Conservation (phyloP, 2,113 vertebrate species). For the Plotosus lineatus region DNA sequence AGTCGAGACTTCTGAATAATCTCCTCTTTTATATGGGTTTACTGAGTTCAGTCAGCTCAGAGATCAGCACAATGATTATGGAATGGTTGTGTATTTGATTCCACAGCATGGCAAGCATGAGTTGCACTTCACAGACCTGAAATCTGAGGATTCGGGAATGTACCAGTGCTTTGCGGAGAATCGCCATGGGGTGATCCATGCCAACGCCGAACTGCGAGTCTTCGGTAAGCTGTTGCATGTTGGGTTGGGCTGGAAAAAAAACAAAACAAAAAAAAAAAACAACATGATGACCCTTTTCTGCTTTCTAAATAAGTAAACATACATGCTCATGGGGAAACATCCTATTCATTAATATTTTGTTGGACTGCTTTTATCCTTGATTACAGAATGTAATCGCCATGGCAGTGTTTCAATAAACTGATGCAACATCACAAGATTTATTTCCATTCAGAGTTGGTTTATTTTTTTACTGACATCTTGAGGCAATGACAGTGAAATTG, state of each 20-base stretch:
- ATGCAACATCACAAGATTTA: too few relatives aligned
- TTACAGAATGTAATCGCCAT: too few relatives aligned
- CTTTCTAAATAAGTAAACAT: conserved; percentile 22
- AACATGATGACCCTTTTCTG: background rate
- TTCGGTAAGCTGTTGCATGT: conserved; percentile 78
- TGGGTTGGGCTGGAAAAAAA: background rate
- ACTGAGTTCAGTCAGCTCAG: background rate
- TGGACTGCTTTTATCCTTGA: too few relatives aligned
- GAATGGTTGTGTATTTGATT: conserved; percentile 41
- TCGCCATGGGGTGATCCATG: conserved; percentile 81
- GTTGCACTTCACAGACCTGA: conserved; percentile 78
- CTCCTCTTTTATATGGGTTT: background rate
- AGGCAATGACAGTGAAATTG: too few relatives aligned
- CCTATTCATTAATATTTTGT: too few relatives aligned
- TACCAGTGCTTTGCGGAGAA: conserved; percentile 98
- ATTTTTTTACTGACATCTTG: too few relatives aligned
- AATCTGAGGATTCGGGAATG: conserved; percentile 87
- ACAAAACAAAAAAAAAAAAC: too few relatives aligned
- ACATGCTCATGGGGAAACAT: too few relatives aligned
- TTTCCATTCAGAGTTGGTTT: too few relatives aligned
- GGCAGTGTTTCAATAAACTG: too few relatives aligned
- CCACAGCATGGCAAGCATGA: conserved; percentile 80
- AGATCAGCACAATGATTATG: background rate
- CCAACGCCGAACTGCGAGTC: conserved; percentile 91
- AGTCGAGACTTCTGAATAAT: background rate